Base-by-base conservation (phyloP, 37 sponge, comb jelly and placozoan species). In the Tethya wilhelma region DNA sequence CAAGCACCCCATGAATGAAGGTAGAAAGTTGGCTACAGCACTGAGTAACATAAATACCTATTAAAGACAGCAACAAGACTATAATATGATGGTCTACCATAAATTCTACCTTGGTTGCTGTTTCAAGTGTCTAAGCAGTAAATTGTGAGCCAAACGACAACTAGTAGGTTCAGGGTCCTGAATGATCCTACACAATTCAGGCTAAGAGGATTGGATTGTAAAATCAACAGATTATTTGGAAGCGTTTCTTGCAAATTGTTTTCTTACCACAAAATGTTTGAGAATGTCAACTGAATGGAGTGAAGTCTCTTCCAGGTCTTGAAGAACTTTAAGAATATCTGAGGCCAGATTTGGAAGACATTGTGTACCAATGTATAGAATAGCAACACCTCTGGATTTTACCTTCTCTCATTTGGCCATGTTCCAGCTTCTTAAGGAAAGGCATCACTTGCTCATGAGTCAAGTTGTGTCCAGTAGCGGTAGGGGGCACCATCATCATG, bases 271-370 rank as follows among this genome's bases (percentile, higher is more conserved):
- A 87, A 93, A 93, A 43, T 93, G 85, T 53, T 58, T 84, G 8
- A 93, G 46, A 25, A 93, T 93, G 45, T 76, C 93, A 8, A 84
- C 76, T 32, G 89, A 81, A 58, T 88, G 90, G 2, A 77, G 64
- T 17, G 93, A 88, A 12, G 89, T 93, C 59, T 93, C 93, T 38
- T 93, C 86, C 14, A 93, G 63, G 40, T 93, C 89, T 42, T 84
- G 75, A 29, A 93, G 45, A 11, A 93, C 93, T 32, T 88, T 84
- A 38, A 84, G 63, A 2, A 93, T 70, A 60, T 82, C 89, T 89
- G 64, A 23, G n/a, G n/a, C n/a, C n/a, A n/a, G n/a, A n/a, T n/a
- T n/a, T 58, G 59, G 5, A 58, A 4, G 17, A 28, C 4, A 28
- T n/a, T 58, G 26, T 58, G 17, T 58, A 58, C 26, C 4, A 28